These are phyloP conservation scores for Rhodophaea formosa DNA, from an alignment of 2,888 invertebrate species.

Conservation along the genomic window DNA sequence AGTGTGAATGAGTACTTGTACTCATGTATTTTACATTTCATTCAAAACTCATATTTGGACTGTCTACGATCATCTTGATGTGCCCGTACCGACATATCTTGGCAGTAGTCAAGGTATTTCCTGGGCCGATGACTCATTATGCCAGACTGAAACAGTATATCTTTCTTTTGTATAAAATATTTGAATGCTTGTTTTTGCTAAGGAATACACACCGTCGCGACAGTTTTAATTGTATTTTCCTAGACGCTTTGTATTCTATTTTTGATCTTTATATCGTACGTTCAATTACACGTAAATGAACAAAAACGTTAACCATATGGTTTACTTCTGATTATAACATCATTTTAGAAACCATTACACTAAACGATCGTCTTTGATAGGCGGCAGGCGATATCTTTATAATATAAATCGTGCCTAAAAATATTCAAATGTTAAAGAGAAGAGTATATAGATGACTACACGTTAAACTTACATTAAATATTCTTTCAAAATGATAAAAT, in stretches of 20 bases:
- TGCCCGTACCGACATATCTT: constrained; percentile 32
- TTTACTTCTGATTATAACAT: too few relatives aligned
- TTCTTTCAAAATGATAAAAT: too few relatives aligned
- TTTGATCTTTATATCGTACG: not conserved
- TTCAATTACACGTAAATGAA: not conserved
- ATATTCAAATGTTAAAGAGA: too few relatives aligned
- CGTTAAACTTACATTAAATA: too few relatives aligned
- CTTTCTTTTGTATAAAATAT: constrained; percentile 22
- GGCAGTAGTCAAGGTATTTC: constrained; percentile 59
- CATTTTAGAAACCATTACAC: too few relatives aligned
- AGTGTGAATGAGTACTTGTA: too few relatives aligned
- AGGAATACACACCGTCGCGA: not conserved
- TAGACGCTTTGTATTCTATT: not conserved
- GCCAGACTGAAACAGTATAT: constrained; percentile 23
- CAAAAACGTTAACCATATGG: too few relatives aligned
- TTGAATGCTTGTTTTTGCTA: not conserved
- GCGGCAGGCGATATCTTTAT: too few relatives aligned
- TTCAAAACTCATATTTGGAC: constrained; percentile 16
- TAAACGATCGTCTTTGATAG: too few relatives aligned
- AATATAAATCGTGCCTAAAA: too few relatives aligned
- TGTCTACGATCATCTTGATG: not conserved
- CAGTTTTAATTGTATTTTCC: not conserved
- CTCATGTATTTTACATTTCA: not conserved
- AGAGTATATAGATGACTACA: too few relatives aligned
- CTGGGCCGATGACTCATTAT: constrained; percentile 55